phyloP scores from a whole-genome alignment of 2,888 invertebrate species.

The Carterocephalus palaemon region DNA sequence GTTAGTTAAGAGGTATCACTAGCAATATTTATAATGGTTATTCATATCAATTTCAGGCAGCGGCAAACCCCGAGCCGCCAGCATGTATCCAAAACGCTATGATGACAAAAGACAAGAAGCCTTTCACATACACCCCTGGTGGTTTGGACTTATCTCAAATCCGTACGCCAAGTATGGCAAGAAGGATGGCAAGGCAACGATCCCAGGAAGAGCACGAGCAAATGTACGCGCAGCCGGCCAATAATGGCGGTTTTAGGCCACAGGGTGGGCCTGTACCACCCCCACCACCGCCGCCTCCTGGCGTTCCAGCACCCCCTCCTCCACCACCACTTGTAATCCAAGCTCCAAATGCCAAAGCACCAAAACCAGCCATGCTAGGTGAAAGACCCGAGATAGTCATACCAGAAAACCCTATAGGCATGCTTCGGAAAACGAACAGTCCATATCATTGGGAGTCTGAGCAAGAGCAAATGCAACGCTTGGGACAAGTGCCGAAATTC shows the following conservation, averaged over 20 bases:
- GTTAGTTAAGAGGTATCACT: too few relatives aligned
- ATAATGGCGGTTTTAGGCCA: conserved; percentile 46
- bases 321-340: conserved; percentile 80
- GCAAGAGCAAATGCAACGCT: conserved; percentile 74
- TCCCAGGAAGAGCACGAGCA: conserved; percentile 79
- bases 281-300: conserved; percentile 69
- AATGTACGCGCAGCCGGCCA: conserved; percentile 42
- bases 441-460: conserved; percentile 82
- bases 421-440: conserved; percentile 83
- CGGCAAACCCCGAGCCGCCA: conserved; percentile 84
- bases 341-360: conserved; percentile 67
- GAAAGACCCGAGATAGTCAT: conserved; percentile 87
- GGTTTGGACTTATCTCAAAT: conserved; percentile 95
- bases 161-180: conserved; percentile 92
- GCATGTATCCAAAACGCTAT: conserved; percentile 95
- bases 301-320: conserved; percentile 75
- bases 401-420: conserved; percentile 84
- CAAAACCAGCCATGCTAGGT: conserved; percentile 76
- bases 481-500: conserved; percentile 71
- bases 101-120: conserved; percentile 97
- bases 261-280: conserved; percentile 56
- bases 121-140: conserved; percentile 97
- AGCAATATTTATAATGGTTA: too few relatives aligned
- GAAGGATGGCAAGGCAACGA: conserved; percentile 83
- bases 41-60: conserved; percentile 69